phyloP scores from a whole-genome alignment of 2,113 vertebrate species.

The Pedetes capensis region DNA sequence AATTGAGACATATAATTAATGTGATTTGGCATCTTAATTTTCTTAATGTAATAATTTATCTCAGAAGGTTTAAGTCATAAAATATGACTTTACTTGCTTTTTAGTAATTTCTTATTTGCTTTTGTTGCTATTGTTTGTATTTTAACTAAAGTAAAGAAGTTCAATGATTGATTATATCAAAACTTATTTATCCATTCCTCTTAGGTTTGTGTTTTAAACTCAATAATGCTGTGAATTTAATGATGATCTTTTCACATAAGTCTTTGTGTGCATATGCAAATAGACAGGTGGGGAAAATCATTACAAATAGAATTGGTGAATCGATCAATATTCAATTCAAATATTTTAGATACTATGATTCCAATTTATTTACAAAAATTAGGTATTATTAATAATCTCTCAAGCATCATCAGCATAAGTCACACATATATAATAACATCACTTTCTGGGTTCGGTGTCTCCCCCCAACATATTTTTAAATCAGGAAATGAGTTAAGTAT shows the following conservation, averaged over 20 bases:
- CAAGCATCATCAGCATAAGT: background rate
- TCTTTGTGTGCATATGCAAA: background rate
- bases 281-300: background rate
- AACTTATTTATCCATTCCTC: background rate
- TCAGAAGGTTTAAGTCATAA: background rate
- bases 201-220: background rate
- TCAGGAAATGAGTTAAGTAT: background rate
- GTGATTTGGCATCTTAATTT: background rate
- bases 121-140: background rate
- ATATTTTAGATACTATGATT: background rate
- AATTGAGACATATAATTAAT: background rate
- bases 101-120: background rate
- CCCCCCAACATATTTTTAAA: constrained; percentile 27
- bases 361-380: background rate
- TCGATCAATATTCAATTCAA: background rate
- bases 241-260: background rate
- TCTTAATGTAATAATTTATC: background rate
- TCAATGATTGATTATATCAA: background rate
- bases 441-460: background rate
- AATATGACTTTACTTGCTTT: background rate
- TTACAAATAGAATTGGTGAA: background rate
- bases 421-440: background rate
- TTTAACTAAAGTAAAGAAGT: background rate
- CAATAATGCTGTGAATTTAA: background rate
- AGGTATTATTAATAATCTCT: too few species aligned